These are phyloP conservation scores for Grantiella picta DNA, from an alignment of 2,113 vertebrate species.

Conservation along the genomic window DNA sequence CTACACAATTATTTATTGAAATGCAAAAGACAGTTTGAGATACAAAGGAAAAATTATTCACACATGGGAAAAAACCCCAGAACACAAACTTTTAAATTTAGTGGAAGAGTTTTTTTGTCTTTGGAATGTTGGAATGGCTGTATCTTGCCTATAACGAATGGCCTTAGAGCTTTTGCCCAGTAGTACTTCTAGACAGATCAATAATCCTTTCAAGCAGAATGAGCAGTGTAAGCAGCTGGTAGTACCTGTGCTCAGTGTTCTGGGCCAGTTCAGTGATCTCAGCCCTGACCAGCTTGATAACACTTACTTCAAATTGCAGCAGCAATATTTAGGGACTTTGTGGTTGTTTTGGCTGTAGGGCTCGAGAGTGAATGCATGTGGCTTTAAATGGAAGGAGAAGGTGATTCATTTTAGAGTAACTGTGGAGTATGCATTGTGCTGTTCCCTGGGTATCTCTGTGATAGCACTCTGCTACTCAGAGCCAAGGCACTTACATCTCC, in stretches of 20 bases:
- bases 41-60: background rate
- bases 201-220: background rate
- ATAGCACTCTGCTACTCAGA: background rate
- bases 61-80: background rate
- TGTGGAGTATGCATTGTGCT: background rate
- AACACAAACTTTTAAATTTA: background rate
- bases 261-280: background rate
- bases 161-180: background rate
- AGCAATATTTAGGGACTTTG: background rate
- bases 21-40: background rate
- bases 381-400: background rate
- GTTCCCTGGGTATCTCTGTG: background rate
- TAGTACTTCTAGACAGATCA: background rate
- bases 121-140: background rate
- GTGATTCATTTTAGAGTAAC: background rate
- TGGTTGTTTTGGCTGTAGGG: background rate
- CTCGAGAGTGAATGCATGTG: background rate
- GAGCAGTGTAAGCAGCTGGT: background rate
- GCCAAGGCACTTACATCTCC: background rate
- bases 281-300: background rate
- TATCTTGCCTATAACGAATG: rapidly evolving
- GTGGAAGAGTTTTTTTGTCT: background rate
- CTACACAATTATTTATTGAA: background rate
- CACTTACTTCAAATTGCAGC: background rate
- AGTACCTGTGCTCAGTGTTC: background rate